A percentile compares a stretch with the other conserved stretches of the same genome.
Conservation (phyloP, 2,888 invertebrate genomes). For the Lordiphosa andalusiaca region DNA sequence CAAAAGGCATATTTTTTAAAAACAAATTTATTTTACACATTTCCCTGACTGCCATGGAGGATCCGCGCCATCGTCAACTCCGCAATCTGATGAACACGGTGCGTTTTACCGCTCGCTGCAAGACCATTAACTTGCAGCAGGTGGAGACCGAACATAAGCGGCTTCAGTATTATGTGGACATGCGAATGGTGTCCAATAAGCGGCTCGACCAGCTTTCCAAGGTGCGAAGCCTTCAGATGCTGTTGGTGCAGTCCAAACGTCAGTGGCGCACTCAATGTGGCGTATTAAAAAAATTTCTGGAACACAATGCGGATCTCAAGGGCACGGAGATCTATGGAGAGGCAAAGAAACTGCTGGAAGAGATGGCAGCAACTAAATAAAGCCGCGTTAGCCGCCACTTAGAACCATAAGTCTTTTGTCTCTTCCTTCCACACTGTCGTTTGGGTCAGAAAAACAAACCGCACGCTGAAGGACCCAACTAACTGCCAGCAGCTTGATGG, state of each 20-base stretch:
- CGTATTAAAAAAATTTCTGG: conserved; percentile 25
- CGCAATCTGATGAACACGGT: conserved; percentile 24
- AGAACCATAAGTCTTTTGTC: no score
- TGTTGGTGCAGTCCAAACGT: conserved; percentile 17
- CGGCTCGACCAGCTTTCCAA: conserved; percentile 25
- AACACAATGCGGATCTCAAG: conserved; percentile 23
- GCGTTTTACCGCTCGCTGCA: conserved; percentile 14
- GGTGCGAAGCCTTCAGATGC: conserved; percentile 20
- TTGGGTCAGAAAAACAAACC: conserved; percentile 32
- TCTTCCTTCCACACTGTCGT: neutral
- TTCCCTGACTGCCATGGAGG: conserved; percentile 15
- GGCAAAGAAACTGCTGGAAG: conserved; percentile 12
- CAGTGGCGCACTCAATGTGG: conserved; percentile 7
- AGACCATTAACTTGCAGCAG: conserved; percentile 18
- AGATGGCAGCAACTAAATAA: conserved; percentile 12
- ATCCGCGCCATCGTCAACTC: conserved; percentile 20
- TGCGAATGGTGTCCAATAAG: neutral
- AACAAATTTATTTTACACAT: neutral
- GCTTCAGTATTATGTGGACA: conserved; percentile 4
- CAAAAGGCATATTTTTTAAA: no score
- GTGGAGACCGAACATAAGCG: conserved; percentile 22
- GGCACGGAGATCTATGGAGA: conserved; percentile 7
- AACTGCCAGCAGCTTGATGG: conserved; percentile 32
- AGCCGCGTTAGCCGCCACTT: neutral
- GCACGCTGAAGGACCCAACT: conserved; percentile 51